Conservation (phyloP, 2,888 invertebrate genomes). For the Ramazzottius varieornatus region DNA sequence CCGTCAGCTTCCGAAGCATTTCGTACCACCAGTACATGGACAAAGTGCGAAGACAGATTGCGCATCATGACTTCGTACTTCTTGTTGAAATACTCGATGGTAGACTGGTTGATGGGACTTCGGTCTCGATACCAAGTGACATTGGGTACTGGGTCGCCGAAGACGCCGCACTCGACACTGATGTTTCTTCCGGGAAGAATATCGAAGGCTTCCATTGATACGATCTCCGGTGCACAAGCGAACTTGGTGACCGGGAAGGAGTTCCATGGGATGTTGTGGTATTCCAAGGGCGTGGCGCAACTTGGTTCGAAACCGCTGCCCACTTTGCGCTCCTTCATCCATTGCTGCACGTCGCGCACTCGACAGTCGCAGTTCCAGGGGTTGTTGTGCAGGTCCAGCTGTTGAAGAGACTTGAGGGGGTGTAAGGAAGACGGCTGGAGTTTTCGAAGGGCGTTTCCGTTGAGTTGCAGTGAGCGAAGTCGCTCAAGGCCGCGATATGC, state of each 20-base stretch:
- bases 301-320: background rate
- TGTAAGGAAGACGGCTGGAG: background rate
- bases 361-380: background rate
- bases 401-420: background rate
- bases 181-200: background rate
- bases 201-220: background rate
- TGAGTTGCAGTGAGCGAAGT: background rate
- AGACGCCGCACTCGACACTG: background rate
- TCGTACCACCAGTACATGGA: background rate
- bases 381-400: background rate
- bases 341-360: background rate
- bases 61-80: background rate
- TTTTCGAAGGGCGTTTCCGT: background rate
- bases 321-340: background rate
- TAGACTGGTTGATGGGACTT: background rate
- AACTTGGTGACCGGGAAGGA: background rate
- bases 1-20: background rate
- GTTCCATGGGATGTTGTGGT: background rate
- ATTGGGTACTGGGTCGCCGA: background rate
- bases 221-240: background rate
- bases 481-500: background rate
- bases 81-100: too few relatives aligned
- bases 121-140: background rate
- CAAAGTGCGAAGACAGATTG: background rate
- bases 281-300: background rate